Base-by-base conservation (phyloP, 2,113 vertebrate species). In the Cichladusa arquata region DNA sequence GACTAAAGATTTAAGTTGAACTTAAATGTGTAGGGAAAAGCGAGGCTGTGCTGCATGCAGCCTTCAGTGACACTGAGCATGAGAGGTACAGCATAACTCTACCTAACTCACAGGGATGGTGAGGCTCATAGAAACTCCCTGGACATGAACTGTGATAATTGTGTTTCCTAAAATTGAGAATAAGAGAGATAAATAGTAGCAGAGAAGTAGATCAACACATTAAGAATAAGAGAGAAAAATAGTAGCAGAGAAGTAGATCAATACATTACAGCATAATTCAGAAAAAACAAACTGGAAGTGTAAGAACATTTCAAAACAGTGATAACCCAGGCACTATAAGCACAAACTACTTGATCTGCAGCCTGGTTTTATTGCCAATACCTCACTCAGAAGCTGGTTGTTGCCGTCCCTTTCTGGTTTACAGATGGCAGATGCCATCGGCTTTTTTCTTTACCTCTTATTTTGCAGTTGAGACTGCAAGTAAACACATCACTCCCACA, bases 361-460 rank as follows among this genome's bases (percentile, higher is more conserved):
- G 72, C 58, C 82, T 23, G 6, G 40, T 47, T 90, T 86, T 66
- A 73, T 36, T 85, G 58, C 67, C 66, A 72, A 5, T 77, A 86
- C 69, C 79, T 84, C 50, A n/a, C 64, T 76, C 88, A 60, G 84
- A 60, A 92, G 76, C 86, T 95, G 82, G 58, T 53, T 91, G 33
- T 36, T 85, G 85, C 45, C 74, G 72, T 57, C 69, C 57, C 95
- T 94, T 95, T 81, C 56, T 54, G 42, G 36, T 86, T 89, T 96
- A 84, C 66, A 95, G 83, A 82, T 23, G 44, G 65, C 10, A 3
- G 58, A 14, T 87, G 33, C 56, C 88, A 93, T 74, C 78, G 95
- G 71, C 40, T 74, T 94, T 93, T 81, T 29, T 24, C 26, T 34
- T 50, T 69, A 60, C 67, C 33, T 74, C 74, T 85, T 69, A 91